Base-by-base conservation (phyloP, 30 jellyfish, hydroid and myxozoan species). In the Catostylus mosaicus region DNA sequence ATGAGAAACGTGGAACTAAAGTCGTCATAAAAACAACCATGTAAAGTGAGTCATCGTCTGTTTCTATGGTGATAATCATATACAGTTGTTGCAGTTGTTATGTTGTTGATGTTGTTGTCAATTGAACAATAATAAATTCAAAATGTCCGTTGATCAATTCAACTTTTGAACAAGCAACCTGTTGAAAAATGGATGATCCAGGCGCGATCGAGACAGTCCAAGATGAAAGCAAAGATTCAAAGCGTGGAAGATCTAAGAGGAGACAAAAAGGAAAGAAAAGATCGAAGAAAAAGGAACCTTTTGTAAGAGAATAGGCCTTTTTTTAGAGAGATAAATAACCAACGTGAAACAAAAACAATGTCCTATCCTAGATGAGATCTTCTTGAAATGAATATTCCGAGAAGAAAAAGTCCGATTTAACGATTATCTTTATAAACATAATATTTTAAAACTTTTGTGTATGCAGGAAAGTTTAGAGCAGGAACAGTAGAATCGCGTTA, bases 201-300 rank as follows among this genome's bases (percentile, higher is more conserved):
- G 80, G 45, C 9, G 9, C 51, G n/a, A 36, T 33, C 18, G 59
- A 68, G 26, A 22, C 27, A 8, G 34, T 18, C 6, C 65, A 31
- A 20, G 56, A 12, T 1, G 45, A 68, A 23, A 27, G 12, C 18
- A 24, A 68, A 68, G 61, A 35, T 9, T 10, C 36, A 18, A 24
- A 35, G 12, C 90, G 90, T 52, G 90, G 90, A 54, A 51, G 90
- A 29, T 80, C 90, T 51, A 80, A 67, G 37, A 80, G 67, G 52
- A 51, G 71, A 43, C 45, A 22, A 35, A 68, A 37, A 19, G 64
- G 64, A 38, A 68, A 68, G 64, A 68, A 37, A 36, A 33, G 64
- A 16, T 23, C 14, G 40, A n/a, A 30, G 63, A 59, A 66, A 36
- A 43, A 30, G 45, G 84, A 67, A 52, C 84, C 90, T 23, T 80